These are phyloP conservation scores for Natator depressus DNA, from an alignment of 2,113 vertebrate species.

Conservation along the genomic window DNA sequence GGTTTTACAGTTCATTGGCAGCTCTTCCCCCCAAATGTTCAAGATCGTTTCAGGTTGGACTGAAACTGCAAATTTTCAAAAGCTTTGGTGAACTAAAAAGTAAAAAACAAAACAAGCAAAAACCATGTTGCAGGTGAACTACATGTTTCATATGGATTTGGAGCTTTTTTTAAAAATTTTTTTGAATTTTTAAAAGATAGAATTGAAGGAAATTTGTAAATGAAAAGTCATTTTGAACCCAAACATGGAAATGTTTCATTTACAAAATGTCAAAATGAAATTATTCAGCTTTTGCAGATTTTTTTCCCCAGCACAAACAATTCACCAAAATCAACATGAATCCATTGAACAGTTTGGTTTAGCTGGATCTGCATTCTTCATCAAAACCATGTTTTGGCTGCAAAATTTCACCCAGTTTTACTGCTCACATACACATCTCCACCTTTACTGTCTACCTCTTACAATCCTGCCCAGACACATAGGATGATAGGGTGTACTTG, in stretches of 20 bases:
- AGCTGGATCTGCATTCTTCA: too few species aligned
- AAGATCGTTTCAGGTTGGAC: neutral
- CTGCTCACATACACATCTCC: neutral
- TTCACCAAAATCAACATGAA: neutral
- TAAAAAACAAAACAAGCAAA: neutral
- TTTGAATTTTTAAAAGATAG: neutral
- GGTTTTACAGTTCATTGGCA: neutral
- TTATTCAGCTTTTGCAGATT: neutral
- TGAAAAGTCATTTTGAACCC: neutral
- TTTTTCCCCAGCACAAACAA: neutral
- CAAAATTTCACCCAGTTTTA: neutral
- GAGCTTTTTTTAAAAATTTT: neutral
- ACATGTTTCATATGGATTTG: neutral
- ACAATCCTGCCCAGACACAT: neutral
- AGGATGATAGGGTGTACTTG: neutral
- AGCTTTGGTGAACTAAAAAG: neutral
- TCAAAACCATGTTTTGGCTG: too few species aligned
- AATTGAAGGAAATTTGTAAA: neutral
- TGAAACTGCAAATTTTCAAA: neutral
- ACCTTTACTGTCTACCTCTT: neutral
- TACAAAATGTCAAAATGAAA: neutral
- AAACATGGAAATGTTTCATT: neutral
- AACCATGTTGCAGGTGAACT: neutral
- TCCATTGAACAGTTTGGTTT: too few species aligned
- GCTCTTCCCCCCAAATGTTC: neutral